These are phyloP conservation scores for Lasius fuliginosus DNA, from an alignment of 2,888 invertebrate species.

Conservation along the genomic window DNA sequence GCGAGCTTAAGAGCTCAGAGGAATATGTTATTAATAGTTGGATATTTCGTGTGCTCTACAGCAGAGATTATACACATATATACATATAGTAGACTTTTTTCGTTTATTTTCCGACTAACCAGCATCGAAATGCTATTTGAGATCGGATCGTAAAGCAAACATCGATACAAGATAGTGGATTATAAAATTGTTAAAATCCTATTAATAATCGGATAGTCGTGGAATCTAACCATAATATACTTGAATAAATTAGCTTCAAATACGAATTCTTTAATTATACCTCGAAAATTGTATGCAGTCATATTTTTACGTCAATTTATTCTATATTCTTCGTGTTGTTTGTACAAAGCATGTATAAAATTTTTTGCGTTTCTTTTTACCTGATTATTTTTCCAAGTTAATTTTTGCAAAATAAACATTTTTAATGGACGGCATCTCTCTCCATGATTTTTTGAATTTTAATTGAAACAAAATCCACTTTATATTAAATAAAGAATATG, in stretches of 20 bases:
- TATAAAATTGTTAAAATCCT: constrained; percentile 1
- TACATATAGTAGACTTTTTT: not conserved
- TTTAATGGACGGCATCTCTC: not conserved
- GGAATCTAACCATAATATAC: not conserved
- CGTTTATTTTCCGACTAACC: not conserved
- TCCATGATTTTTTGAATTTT: not conserved
- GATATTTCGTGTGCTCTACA: no score
- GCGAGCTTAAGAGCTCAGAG: not conserved
- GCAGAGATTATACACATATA: not conserved
- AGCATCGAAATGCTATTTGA: not conserved
- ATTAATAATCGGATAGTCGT: not conserved
- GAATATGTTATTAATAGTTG: not conserved
- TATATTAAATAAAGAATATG: not conserved
- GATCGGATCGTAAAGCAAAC: not conserved
- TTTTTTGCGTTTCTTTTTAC: not conserved
- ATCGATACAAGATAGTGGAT: not conserved
- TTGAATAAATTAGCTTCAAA: not conserved
- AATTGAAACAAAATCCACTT: not conserved
- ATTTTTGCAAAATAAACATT: not conserved
- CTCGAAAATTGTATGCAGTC: no score
- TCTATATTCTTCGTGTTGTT: no score
- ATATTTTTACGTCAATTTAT: not conserved
- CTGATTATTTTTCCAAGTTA: not conserved
- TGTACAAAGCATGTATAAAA: not conserved
- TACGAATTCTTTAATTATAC: no score